These are phyloP conservation scores for Montipora capitata DNA, from an alignment of 92 coral and sea anemone genomes.

Conservation along the genomic window DNA sequence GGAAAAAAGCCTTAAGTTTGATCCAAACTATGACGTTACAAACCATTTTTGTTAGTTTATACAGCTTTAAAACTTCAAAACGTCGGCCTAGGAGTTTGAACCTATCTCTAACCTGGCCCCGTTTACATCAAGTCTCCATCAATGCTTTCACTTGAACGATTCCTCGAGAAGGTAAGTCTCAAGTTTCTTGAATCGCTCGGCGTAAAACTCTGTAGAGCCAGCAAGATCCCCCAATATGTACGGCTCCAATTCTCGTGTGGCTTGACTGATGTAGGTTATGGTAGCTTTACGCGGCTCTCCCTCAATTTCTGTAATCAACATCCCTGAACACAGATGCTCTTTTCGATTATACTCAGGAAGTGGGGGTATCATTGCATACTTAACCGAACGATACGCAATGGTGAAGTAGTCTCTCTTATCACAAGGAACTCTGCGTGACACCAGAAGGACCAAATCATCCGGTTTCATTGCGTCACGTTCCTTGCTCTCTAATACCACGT, in stretches of 20 bases:
- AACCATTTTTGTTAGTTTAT: too few relatives aligned
- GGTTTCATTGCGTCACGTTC: slow-evolving; percentile 66
- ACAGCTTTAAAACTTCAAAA: too few relatives aligned
- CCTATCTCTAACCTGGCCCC: too few relatives aligned
- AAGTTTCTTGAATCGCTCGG: slow-evolving; percentile 59
- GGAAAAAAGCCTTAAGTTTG: too few relatives aligned
- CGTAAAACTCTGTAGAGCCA: slow-evolving; percentile 71
- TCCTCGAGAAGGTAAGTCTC: slow-evolving; percentile 43
- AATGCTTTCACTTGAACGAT: background rate
- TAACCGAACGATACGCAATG: slow-evolving; percentile 86
- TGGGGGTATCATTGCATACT: slow-evolving; percentile 60
- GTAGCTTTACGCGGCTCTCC: slow-evolving; percentile 49
- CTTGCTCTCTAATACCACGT: slow-evolving; percentile 67
- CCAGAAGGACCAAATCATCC: slow-evolving; percentile 79
- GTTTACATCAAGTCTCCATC: too few relatives aligned
- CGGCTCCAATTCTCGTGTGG: slow-evolving; percentile 70
- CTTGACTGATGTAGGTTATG: slow-evolving; percentile 81
- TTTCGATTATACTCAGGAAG: slow-evolving; percentile 67
- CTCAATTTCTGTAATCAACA: slow-evolving; percentile 68
- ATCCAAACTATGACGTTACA: too few relatives aligned
- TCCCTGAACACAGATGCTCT: slow-evolving; percentile 85
- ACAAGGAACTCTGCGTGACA: slow-evolving; percentile 80
- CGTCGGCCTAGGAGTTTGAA: too few relatives aligned
- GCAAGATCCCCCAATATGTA: slow-evolving; percentile 75
- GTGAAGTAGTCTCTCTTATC: slow-evolving; percentile 73